phyloP scores from a whole-genome alignment of 2,113 vertebrate species.

The Notothenia coriiceps region DNA sequence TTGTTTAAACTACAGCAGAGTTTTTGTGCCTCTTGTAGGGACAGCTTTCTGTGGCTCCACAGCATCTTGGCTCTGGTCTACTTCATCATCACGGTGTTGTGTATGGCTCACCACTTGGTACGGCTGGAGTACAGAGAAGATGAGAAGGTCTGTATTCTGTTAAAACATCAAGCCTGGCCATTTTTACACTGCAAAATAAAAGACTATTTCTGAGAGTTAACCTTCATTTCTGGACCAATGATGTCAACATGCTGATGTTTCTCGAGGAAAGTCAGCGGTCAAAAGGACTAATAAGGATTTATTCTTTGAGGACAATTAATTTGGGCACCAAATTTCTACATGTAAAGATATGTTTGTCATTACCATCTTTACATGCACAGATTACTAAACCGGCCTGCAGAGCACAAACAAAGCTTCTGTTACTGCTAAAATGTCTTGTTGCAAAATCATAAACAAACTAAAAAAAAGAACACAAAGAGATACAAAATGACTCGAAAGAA shows the following conservation, averaged over 20 bases:
- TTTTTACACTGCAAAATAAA: not conserved
- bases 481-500: too few relatives aligned
- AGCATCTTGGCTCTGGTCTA: constrained; percentile 93
- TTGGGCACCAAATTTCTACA: not conserved
- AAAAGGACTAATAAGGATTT: not conserved
- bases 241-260: too few relatives aligned
- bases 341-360: not conserved
- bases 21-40: constrained; percentile 79
- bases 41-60: constrained; percentile 93
- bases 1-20: not conserved
- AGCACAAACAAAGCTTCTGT: too few relatives aligned
- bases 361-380: too few relatives aligned
- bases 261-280: too few relatives aligned
- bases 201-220: not conserved
- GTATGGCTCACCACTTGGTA: constrained; percentile 93
- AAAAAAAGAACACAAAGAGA: too few relatives aligned
- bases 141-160: constrained; percentile 86
- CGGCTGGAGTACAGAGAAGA: constrained; percentile 90
- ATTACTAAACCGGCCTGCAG: too few relatives aligned
- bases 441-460: too few relatives aligned
- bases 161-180: not conserved
- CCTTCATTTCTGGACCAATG: too few relatives aligned
- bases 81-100: constrained; percentile 90
- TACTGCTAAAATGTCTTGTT: too few relatives aligned
- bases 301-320: not conserved